Conservation (phyloP, 2,888 invertebrate genomes). For the Microctonus hyperodae region DNA sequence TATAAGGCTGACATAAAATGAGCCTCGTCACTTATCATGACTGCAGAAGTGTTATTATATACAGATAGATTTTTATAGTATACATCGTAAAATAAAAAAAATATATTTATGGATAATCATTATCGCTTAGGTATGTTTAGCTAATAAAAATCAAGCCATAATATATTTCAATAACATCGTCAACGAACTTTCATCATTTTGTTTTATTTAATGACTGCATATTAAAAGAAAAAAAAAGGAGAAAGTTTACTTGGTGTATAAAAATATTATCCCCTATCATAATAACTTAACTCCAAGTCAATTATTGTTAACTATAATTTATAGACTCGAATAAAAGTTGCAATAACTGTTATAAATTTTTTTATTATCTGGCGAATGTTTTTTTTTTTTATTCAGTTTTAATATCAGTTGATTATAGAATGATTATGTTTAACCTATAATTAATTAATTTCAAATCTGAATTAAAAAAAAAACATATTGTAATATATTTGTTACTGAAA, state of each 20-base stretch:
- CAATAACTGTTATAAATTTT: too few relatives aligned
- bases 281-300: neutral
- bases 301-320: neutral
- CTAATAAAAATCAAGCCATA: neutral
- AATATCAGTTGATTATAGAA: neutral
- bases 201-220: neutral
- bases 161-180: constrained; percentile 6
- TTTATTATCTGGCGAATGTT: neutral
- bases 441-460: too few relatives aligned
- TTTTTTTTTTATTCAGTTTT: neutral
- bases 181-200: constrained; percentile 2
- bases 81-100: constrained; percentile 8
- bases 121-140: constrained; percentile 9
- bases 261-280: neutral
- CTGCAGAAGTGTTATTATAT: neutral
- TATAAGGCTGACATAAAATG: neutral
- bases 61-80: constrained; percentile 16
- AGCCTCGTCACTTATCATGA: constrained; percentile 11
- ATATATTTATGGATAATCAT: constrained; percentile 18
- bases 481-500: too few relatives aligned
- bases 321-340: neutral
- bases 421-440: too few relatives aligned
- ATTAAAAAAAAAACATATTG: too few relatives aligned
- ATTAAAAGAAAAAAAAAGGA: neutral
- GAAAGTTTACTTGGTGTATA: neutral